Base-by-base conservation (phyloP, 2,797 vertebrate genomes). In the Oreonectes daqikongensis region DNA sequence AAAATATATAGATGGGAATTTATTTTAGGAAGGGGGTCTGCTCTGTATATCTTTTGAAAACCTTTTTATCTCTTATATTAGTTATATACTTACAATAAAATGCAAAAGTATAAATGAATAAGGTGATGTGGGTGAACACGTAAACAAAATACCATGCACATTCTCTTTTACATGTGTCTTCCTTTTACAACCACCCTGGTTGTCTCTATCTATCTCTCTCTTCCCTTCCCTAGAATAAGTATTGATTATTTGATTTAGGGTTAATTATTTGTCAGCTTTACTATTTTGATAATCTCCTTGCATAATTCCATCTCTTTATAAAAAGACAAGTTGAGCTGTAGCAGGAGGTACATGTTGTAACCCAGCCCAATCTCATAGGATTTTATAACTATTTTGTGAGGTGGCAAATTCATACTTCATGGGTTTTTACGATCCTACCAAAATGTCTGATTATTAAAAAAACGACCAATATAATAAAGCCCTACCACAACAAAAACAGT, bases 241-340 rank as follows among this genome's bases (percentile, higher is more conserved):
- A 79, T 74, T 74, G 76, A 82, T 82, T 71, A 68, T 81, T 67
- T 72, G 60, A 68, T 77, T 63, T 15, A 28, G 67, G 10, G 44
- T 60, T 72, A 75, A 67, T 42, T 38, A 66, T 69, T 72, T 77
- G 67, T 60, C 59, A 68, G 32, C 11, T 63, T 35, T 53, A 5
- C 46, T 17, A 32, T 32, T 63, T 63, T 50, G 69, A 44, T 46
- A 40, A 75, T 66, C 42, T 50, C 40, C 72, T 12, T 59, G 46
- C 6, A 68, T 79, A 61, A 77, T 77, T 66, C 24, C 5, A 24
- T 40, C 15, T 63, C 38, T 63, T 38, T 42, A 55, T 15, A 35
- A 57, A 57, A 12, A 9, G 28, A 11, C 20, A 55, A 22, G 5
- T 22, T 76, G 26, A 17, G 17, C 64, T 46, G 20, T 18, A 32